phyloP scores from a whole-genome alignment of 2,888 invertebrate genomes.

The Herminia tarsipennalis region DNA sequence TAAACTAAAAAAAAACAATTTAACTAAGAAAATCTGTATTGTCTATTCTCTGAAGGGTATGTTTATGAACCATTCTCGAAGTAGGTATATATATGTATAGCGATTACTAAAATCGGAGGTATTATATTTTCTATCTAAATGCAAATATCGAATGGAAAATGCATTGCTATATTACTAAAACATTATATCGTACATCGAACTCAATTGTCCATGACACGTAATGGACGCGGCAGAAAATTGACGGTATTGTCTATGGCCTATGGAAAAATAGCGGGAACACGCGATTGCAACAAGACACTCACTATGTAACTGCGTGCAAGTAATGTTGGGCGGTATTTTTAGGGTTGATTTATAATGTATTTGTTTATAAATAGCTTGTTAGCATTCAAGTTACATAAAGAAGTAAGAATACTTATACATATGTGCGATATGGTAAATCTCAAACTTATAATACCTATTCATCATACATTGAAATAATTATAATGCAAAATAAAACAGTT shows the following conservation, averaged over 20 bases:
- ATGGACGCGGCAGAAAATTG: constrained; percentile 40
- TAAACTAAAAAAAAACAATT: too few species aligned
- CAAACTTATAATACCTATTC: too few species aligned
- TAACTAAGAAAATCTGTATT: too few species aligned
- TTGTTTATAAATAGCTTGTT: not conserved
- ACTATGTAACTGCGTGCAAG: constrained; percentile 32
- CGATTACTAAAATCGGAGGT: too few species aligned
- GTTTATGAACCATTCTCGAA: too few species aligned
- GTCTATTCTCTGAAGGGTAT: too few species aligned
- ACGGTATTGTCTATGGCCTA: constrained; percentile 17
- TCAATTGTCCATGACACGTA: constrained; percentile 38
- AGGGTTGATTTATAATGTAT: not conserved
- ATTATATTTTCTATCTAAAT: constrained; percentile 56
- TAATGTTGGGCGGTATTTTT: constrained; percentile 14
- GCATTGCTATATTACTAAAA: constrained; percentile 33
- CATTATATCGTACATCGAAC: constrained; percentile 31
- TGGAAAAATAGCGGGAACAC: constrained; percentile 26
- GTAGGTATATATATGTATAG: too few species aligned
- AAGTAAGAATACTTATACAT: too few species aligned
- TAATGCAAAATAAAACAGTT: too few species aligned
- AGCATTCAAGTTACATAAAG: too few species aligned
- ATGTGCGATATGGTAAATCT: too few species aligned
- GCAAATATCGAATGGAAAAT: constrained; percentile 50
- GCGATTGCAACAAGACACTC: constrained; percentile 23
- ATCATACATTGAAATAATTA: too few species aligned